Percentiles rank a stretch among this genome's conserved stretches.
These are phyloP conservation scores for Pungitius pungitius DNA, from an alignment of 2,113 vertebrate genomes.

Conservation along the genomic window DNA sequence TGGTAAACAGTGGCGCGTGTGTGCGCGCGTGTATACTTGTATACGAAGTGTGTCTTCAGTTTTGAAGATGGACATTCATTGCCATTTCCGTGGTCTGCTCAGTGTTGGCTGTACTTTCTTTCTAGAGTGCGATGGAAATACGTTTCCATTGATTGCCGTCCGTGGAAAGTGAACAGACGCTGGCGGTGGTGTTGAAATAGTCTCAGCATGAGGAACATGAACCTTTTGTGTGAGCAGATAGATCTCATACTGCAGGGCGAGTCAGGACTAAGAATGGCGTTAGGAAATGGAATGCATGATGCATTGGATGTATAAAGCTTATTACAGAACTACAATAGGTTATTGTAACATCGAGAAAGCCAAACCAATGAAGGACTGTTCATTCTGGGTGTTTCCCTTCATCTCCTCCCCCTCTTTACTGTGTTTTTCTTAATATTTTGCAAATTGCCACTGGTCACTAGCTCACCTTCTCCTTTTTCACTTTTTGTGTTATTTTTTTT, in stretches of 20 bases:
- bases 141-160: conserved; percentile 75
- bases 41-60: conserved; percentile 39
- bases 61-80: conserved; percentile 65
- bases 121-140: conserved; percentile 63
- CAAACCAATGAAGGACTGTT: conserved; percentile 36
- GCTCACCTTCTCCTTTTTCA: conserved; percentile 26
- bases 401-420: conserved; percentile 14
- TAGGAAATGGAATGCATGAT: conserved; percentile 56
- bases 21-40: conserved; percentile 35
- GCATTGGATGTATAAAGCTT: conserved; percentile 57
- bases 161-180: conserved; percentile 68
- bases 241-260: conserved; percentile 60
- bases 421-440: conserved; percentile 19
- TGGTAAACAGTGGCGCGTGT: conserved; percentile 71
- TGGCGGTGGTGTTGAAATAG: conserved; percentile 66
- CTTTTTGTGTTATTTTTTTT: conserved; percentile 14
- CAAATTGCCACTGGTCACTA: conserved; percentile 10
- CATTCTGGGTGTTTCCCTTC: conserved; percentile 15
- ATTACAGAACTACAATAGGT: conserved; percentile 66
- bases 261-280: conserved; percentile 52
- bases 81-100: conserved; percentile 63
- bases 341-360: conserved; percentile 51
- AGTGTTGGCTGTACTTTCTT: conserved; percentile 57
- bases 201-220: conserved; percentile 64
- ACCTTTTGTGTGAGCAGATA: conserved; percentile 71